A percentile compares a stretch with the other conserved stretches of the same genome.
These are phyloP conservation scores for Idaea straminata DNA, from an alignment of 2,888 invertebrate genomes.

Conservation along the genomic window DNA sequence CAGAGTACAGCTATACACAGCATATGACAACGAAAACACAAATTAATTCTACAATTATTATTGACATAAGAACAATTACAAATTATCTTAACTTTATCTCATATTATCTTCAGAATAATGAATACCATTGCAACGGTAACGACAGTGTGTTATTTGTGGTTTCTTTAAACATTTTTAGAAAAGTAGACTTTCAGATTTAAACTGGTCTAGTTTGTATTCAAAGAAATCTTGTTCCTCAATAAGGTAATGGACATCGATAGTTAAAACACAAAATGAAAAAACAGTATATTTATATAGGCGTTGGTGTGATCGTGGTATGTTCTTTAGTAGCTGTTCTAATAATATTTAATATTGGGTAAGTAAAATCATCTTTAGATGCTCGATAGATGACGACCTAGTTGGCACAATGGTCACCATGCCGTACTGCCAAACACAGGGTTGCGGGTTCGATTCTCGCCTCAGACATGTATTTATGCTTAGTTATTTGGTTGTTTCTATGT, in stretches of 20 bases:
- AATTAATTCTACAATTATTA: background rate
- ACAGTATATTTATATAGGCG: background rate
- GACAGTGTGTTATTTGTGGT: background rate
- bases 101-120: background rate
- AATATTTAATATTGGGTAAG: background rate
- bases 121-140: background rate
- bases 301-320: background rate
- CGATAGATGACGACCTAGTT: too few relatives aligned
- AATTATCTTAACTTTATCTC: background rate
- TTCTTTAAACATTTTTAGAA: too few relatives aligned
- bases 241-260: background rate
- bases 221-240: background rate
- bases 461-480: too few relatives aligned
- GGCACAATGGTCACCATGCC: too few relatives aligned
- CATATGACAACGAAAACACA: background rate
- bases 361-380: background rate
- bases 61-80: too few relatives aligned
- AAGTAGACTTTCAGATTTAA: too few relatives aligned
- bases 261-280: background rate
- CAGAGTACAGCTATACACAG: background rate
- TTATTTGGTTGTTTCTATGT: too few relatives aligned
- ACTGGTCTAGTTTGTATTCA: too few relatives aligned
- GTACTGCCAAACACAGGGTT: too few relatives aligned
- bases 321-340: conserved; percentile 27
- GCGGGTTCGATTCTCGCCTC: too few relatives aligned